Conservation (phyloP, 2,888 invertebrate species). For the Pteria penguin region DNA sequence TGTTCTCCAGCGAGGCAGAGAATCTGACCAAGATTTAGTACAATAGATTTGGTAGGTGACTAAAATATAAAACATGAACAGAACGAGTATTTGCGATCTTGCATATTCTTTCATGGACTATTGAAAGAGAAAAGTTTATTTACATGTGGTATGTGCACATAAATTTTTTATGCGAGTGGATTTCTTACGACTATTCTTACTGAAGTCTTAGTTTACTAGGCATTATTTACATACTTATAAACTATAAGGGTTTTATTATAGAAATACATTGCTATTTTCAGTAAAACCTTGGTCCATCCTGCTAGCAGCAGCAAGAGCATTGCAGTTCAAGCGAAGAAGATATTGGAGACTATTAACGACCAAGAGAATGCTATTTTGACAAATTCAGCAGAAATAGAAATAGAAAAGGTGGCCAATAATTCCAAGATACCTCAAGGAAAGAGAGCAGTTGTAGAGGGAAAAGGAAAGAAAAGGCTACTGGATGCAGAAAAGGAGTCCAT, state of each 20-base stretch:
- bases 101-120: no score
- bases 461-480: conserved; percentile 38
- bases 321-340: conserved; percentile 49
- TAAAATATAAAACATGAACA: no score
- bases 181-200: no score
- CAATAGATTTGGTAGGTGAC: no score
- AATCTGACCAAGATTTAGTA: no score
- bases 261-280: conserved; percentile 44
- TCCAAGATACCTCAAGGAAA: no score
- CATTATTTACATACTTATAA: background rate
- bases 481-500: conserved; percentile 1
- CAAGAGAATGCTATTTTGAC: conserved; percentile 53
- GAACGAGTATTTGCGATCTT: no score
- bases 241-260: background rate
- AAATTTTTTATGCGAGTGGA: no score
- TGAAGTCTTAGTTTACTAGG: no score
- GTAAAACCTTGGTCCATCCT: conserved; percentile 67
- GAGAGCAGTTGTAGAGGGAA: conserved; percentile 9
- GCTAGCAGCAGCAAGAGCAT: conserved; percentile 46
- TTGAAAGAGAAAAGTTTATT: no score
- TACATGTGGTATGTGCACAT: no score
- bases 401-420: background rate
- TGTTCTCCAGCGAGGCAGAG: no score
- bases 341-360: conserved; percentile 54
- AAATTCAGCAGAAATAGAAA: conserved; percentile 10